Evolutionary conservation across 2,113 vertebrate genomes (phyloP).

Genomic region (Corvus moneduloides): DNA sequence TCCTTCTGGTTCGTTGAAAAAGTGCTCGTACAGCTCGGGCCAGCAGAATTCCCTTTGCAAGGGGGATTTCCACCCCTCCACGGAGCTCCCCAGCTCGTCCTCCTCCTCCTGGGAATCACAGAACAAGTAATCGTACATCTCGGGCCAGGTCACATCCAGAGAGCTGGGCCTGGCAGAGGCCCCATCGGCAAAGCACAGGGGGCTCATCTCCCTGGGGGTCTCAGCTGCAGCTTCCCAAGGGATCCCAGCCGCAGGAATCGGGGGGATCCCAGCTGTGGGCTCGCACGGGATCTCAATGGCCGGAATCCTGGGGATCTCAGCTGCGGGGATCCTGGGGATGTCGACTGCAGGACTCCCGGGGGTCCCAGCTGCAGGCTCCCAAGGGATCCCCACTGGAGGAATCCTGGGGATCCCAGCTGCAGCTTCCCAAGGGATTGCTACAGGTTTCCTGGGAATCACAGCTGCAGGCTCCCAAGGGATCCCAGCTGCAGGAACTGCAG

Average conservation of each 20-base stretch:
- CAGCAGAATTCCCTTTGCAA: conserved; percentile 63
- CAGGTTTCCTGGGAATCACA: neutral
- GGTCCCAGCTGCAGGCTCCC: accelerated
- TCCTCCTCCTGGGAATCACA: conserved; percentile 70
- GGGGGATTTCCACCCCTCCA: neutral
- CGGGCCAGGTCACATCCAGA: conserved; percentile 75
- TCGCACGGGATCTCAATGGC: accelerated
- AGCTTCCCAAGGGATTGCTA: neutral
- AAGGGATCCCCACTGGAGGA: accelerated
- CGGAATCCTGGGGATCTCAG: neutral
- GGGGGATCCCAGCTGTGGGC: neutral
- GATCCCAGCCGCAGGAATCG: neutral
- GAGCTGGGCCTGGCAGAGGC: neutral
- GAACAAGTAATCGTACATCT: conserved; percentile 88
- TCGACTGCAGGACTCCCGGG: accelerated
- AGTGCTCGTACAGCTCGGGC: conserved; percentile 87
- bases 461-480: neutral
- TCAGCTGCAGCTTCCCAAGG: neutral
- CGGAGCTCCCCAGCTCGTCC: neutral
- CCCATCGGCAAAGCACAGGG: accelerated
- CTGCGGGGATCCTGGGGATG: no score
- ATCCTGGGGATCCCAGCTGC: neutral
- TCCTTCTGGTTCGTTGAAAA: conserved; percentile 75
- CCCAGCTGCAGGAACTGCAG: neutral
- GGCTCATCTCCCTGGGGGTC: neutral